Evolutionary conservation across 1,140 invertebrate genomes (phyloP).

Genomic region (Drosophila insularis): DNA sequence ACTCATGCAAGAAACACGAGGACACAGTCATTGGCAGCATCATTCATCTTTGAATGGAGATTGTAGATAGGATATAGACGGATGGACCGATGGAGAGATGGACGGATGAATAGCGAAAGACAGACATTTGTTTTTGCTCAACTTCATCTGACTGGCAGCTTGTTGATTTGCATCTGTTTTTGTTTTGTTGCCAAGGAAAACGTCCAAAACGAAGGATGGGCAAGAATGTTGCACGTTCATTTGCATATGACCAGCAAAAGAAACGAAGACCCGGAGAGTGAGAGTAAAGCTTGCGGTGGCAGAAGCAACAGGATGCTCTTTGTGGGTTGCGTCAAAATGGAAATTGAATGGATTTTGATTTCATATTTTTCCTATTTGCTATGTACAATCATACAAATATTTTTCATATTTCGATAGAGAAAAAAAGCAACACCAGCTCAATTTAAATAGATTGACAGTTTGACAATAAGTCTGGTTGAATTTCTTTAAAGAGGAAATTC

Average conservation of each 20-base stretch:
- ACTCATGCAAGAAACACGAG: conserved; percentile 40
- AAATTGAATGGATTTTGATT: conserved; percentile 66
- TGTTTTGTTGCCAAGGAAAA: conserved; percentile 44
- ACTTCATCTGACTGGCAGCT: conserved; percentile 53
- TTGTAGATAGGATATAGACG: conserved; percentile 39
- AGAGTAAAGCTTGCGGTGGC: neutral
- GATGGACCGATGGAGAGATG: conserved; percentile 25
- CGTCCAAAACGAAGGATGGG: conserved; percentile 30
- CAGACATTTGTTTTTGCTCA: conserved; percentile 57
- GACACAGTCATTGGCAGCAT: conserved; percentile 57
- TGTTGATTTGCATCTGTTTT: conserved; percentile 71
- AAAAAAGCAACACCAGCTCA: neutral
- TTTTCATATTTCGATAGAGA: conserved; percentile 27
- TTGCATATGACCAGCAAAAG: conserved; percentile 39
- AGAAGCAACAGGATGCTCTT: conserved; percentile 24
- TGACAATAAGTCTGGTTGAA: neutral
- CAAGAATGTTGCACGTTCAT: conserved; percentile 46
- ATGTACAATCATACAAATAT: neutral
- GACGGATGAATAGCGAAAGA: neutral
- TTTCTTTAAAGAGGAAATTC: neutral
- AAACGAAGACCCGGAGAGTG: neutral
- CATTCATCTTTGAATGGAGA: conserved; percentile 62
- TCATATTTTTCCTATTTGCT: conserved; percentile 49
- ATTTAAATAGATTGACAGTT: conserved; percentile 6
- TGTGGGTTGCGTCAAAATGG: conserved; percentile 24